Evolutionary conservation across 2,888 invertebrate genomes (phyloP).

Genomic region (Lymantria monacha): DNA sequence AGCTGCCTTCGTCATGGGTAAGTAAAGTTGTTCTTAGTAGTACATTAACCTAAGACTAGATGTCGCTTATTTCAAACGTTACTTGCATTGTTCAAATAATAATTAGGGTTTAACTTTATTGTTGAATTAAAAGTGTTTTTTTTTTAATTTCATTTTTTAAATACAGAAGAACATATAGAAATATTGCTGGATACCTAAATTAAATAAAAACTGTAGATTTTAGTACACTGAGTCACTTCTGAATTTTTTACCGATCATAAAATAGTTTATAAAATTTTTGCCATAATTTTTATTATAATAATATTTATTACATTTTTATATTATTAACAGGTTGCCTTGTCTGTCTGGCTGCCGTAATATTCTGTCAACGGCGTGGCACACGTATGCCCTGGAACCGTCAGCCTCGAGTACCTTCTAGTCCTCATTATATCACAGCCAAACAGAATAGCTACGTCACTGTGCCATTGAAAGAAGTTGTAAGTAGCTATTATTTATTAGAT

Average conservation of each 20-base stretch:
- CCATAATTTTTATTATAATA: too few relatives aligned
- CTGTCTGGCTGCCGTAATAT: slow-evolving; percentile 69
- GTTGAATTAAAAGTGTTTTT: too few relatives aligned
- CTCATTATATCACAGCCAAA: slow-evolving; percentile 90
- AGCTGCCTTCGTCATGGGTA: slow-evolving; percentile 66
- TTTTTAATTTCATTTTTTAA: too few relatives aligned
- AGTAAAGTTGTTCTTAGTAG: slow-evolving; percentile 23
- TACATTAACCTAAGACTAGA: slow-evolving; percentile 19
- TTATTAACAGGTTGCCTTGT: slow-evolving; percentile 68
- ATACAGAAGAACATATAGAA: too few relatives aligned
- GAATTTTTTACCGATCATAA: too few relatives aligned
- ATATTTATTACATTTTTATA: too few relatives aligned
- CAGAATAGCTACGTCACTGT: slow-evolving; percentile 93
- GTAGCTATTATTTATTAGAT: slow-evolving; percentile 19
- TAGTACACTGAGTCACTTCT: too few relatives aligned
- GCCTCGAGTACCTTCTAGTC: slow-evolving; percentile 87
- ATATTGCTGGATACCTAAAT: too few relatives aligned
- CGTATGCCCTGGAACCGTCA: slow-evolving; percentile 72
- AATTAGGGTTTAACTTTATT: too few relatives aligned
- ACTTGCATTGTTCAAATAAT: not conserved
- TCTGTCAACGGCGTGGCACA: slow-evolving; percentile 69
- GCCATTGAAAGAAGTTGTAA: slow-evolving; percentile 88
- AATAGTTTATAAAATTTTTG: too few relatives aligned
- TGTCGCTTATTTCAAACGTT: slow-evolving; percentile 29
- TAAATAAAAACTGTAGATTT: too few relatives aligned